A percentile compares a stretch with the other conserved stretches of the same genome.
Evolutionary conservation across 2,888 invertebrate genomes (phyloP).

Genomic region (Aphidius colemani): DNA sequence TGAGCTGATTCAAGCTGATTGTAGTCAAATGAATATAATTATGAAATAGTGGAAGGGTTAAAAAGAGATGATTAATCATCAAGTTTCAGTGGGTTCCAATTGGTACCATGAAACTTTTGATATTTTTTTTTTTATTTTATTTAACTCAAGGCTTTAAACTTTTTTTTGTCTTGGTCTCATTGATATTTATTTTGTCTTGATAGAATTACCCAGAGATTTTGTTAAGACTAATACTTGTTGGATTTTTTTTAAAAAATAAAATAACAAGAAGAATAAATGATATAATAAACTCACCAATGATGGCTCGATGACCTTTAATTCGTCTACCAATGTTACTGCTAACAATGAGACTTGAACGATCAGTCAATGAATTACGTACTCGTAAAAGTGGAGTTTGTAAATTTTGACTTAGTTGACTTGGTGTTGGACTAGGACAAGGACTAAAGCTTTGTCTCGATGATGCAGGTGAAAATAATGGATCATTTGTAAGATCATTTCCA

Average conservation of each 20-base stretch:
- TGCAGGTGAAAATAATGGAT: conserved; percentile 42
- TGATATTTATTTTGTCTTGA: no score
- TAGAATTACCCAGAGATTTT: no score
- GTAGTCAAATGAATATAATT: no score
- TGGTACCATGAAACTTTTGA: no score
- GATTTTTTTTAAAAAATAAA: not conserved
- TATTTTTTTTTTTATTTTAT: no score
- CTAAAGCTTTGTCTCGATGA: conserved; percentile 54
- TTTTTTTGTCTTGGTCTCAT: no score
- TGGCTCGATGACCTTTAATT: conserved; percentile 75
- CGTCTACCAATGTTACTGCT: conserved; percentile 78
- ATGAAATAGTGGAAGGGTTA: no score
- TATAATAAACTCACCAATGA: conserved; percentile 68
- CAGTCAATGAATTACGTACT: conserved; percentile 58
- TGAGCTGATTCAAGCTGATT: no score
- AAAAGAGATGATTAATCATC: no score
- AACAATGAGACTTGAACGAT: conserved; percentile 65
- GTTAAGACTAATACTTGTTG: no score
- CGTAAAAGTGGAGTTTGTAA: conserved; percentile 51
- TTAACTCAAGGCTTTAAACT: no score
- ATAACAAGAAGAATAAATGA: not conserved
- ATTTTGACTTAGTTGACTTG: not conserved
- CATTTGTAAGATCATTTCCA: conserved; percentile 20
- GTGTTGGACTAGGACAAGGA: conserved; percentile 38
- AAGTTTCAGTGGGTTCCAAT: no score